Base-by-base conservation (phyloP, 2,113 vertebrate species). In the Nibea albiflora region DNA sequence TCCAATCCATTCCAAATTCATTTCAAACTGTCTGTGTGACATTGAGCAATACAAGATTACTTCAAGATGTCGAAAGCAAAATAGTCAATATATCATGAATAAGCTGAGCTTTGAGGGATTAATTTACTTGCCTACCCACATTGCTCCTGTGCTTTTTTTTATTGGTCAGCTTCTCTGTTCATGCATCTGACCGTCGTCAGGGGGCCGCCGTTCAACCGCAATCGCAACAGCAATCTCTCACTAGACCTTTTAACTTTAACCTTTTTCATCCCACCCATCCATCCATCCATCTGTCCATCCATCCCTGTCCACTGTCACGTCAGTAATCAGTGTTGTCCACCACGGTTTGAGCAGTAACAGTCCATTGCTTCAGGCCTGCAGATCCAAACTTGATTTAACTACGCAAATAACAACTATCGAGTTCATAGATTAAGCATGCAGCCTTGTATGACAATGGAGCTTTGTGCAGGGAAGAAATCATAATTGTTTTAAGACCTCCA, bases 51-150 rank as follows among this genome's bases (percentile, higher is more conserved):
- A 50, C 15, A 3, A 65, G 65, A 93, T 91, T 70, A 72, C 56
- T 93, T 94, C 90, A 91, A 94, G 91, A 93, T 92, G 90, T 85
- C 24, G 24, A 19, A 35, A 46, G 46, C 49, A 52, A 50, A 73
- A 87, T 85, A 89, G 61, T 77, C 72, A 73, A 44, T 60, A 47
- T 70, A 70, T 85, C 22, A 54, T n/a, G 26, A 84, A 80, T 70
- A 64, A 73, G n/a, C 28, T 28, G 56, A 71, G 80, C n/a, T 71
- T 80, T 76, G n/a, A 17, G 75, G 53, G 50, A 66, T 60, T 73
- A 4, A 60, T 87, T 65, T 44, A 16, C 52, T 66, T n/a, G 19
- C 73, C 61, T 73, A 5, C 16, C 11, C 56, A 22, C 31, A n/a
- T 49, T 49, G 57, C 60, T 87, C 39, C 79, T 76, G 67, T 56